Percentiles rank a stretch among this genome's conserved stretches.
phyloP scores from a whole-genome alignment of 2,113 vertebrate genomes.

The Monarcha castaneiventris region DNA sequence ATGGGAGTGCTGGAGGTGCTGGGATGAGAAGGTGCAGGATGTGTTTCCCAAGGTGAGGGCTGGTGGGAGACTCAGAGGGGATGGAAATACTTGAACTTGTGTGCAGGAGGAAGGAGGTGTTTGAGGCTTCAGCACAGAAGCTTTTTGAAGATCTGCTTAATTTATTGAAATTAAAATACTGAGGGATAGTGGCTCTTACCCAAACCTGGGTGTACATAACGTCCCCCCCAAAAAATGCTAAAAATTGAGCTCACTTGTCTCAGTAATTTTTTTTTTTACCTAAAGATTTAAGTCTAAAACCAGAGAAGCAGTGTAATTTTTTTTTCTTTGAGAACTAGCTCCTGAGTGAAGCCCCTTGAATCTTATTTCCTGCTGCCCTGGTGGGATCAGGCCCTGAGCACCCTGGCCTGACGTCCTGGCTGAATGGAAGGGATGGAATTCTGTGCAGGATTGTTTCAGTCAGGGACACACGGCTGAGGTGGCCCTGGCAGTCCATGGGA shows the following conservation, averaged over 20 bases:
- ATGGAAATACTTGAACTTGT: background rate
- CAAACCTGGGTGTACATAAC: accelerated
- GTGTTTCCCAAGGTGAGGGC: background rate
- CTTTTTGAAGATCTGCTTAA: background rate
- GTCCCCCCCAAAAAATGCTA: background rate
- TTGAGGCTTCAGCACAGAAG: background rate
- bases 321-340: background rate
- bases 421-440: background rate
- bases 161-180: background rate
- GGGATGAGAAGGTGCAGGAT: conserved; percentile 43
- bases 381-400: background rate
- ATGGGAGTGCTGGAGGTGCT: conserved; percentile 66
- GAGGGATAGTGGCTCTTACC: background rate
- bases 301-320: background rate
- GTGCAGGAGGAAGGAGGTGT: background rate
- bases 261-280: background rate
- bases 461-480: background rate
- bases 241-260: background rate
- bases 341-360: background rate
- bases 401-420: background rate
- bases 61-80: background rate
- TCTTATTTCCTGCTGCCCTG: background rate
- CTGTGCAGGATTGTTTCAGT: background rate
- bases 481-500: background rate
- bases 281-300: background rate